phyloP scores from a whole-genome alignment of 2,888 invertebrate genomes.

The Pegoplata infirma region DNA sequence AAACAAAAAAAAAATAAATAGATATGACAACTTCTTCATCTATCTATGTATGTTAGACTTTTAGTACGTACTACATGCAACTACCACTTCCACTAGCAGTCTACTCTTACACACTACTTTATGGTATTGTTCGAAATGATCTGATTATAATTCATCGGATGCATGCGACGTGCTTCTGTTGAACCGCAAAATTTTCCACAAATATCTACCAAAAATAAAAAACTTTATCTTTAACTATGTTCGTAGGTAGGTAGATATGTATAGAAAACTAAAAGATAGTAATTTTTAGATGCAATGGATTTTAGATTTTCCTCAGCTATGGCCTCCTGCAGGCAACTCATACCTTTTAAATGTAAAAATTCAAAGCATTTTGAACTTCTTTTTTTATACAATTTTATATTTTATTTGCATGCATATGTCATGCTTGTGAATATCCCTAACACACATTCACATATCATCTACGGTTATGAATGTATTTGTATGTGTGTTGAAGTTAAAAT shows the following conservation, averaged over 20 bases:
- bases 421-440: slow-evolving; percentile 24
- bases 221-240: slow-evolving; percentile 50
- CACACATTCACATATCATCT: no score
- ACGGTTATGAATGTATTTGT: no score
- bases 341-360: not conserved
- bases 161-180: slow-evolving; percentile 59
- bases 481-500: not conserved
- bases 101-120: slow-evolving; percentile 27
- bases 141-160: slow-evolving; percentile 63
- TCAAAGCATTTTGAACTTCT: not conserved
- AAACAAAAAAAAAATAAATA: slow-evolving; percentile 1
- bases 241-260: no score
- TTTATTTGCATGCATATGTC: slow-evolving; percentile 23
- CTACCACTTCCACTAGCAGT: not conserved
- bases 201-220: slow-evolving; percentile 28
- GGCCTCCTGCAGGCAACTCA: slow-evolving; percentile 3
- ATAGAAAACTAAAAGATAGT: not conserved
- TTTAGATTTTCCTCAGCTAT: slow-evolving; percentile 14
- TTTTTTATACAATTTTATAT: no score
- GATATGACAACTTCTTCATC: slow-evolving; percentile 49
- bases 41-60: not conserved
- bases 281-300: not conserved
- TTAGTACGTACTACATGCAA: slow-evolving; percentile 3
- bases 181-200: slow-evolving; percentile 60
- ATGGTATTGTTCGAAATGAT: slow-evolving; percentile 49